Evolutionary conservation across 1,140 invertebrate genomes (phyloP).

Genomic region (Oedothorax gibbosus): DNA sequence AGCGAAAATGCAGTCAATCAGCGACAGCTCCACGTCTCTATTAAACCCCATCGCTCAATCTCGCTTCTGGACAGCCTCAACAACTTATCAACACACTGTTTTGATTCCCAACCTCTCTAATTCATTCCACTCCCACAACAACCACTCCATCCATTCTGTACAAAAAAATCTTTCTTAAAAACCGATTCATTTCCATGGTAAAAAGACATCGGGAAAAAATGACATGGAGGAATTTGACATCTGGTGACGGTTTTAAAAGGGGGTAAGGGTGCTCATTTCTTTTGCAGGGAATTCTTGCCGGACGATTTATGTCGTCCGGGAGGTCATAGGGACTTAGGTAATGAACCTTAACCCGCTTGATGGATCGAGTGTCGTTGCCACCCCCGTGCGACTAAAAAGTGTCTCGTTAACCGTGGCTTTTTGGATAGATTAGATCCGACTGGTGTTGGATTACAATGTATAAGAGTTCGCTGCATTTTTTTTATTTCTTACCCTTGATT

Average conservation of each 20-base stretch:
- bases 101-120: neutral
- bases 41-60: neutral
- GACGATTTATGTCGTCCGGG: constrained; percentile 56
- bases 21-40: neutral
- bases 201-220: constrained; percentile 9
- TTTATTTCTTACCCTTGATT: neutral
- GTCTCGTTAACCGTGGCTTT: constrained; percentile 42
- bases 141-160: neutral
- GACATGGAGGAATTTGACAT: constrained; percentile 7
- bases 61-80: neutral
- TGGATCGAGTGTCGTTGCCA: constrained; percentile 44
- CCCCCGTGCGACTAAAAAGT: constrained; percentile 2
- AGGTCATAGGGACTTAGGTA: constrained; percentile 52
- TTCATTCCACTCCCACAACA: neutral
- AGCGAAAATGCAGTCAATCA: too few relatives aligned
- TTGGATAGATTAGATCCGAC: constrained; percentile 42
- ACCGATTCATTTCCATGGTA: constrained; percentile 44
- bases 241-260: constrained; percentile 8
- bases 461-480: neutral
- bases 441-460: constrained; percentile 20
- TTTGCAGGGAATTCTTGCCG: constrained; percentile 15
- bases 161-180: constrained; percentile 42
- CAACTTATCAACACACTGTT: neutral
- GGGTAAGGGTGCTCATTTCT: constrained; percentile 1
- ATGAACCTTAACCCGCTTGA: constrained; percentile 59